Base-by-base conservation (phyloP, 1,140 invertebrate species). In the Dufourea novaeangliae region DNA sequence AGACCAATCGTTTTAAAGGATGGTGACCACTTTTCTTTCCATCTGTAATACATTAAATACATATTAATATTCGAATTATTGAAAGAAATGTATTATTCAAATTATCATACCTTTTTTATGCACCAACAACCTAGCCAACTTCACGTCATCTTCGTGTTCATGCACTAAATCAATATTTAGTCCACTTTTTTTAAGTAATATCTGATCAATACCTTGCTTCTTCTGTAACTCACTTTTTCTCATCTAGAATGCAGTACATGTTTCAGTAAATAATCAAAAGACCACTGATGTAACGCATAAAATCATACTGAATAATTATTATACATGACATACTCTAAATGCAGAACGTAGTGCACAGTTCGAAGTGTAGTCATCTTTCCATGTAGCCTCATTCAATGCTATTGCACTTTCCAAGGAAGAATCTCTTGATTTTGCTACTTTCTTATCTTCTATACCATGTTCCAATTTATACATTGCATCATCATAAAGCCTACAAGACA, bases 401-500 rank as follows among this genome's bases (percentile, higher is more conserved):
- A 97, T 95, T 6, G 98, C 93, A 87, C 94, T 94, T 64, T 95
- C 94, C 0, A 99, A 88, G 22, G 94, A 93, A 1, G 96, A 95
- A 82, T 96, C 95, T 7, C 95, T 93, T 64, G 93, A 93, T 86
- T 96, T 96, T 0, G 95, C 95, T 63, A 94, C 94, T 83, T 94
- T 94, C 83, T 95, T 94, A 93, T 99, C 98, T 73, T 96, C 95
- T 14, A 94, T 94, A 46, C 96, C 96, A 93, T 99, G 98, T 91
- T 99, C 98, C 75, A 99, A 93, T 92, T 96, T 98, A 90, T 96
- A 99, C 98, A 99, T 99, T 27, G 98, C 95, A 95, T 99, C 98
- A 87, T 97, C 96, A 84, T 96, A 97, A 32, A 99, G 91, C 85
- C 96, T 95, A 85, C 96, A 96, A 70, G 96, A 97, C 10, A 96